Evolutionary conservation across 2,888 invertebrate genomes (phyloP), one percentile per base, ranked within the genome.

Genomic region (Meteorus colon): DNA sequence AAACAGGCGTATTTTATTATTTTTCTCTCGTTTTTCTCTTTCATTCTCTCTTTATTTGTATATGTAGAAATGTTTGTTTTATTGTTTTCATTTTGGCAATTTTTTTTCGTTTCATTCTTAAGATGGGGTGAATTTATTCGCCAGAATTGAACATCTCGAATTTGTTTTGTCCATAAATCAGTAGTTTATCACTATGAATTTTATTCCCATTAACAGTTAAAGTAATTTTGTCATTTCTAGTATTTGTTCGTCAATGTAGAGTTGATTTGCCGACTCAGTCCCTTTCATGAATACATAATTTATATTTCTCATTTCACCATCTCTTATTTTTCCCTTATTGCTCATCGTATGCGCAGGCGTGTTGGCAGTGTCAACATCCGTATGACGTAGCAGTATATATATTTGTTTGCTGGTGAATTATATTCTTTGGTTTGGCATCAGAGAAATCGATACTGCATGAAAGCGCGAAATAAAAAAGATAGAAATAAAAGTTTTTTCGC

Each of bases 291-390:
- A 41, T 27, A 34, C 72, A 37, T 65, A 66, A 72, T 77, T 75
- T 74, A 66, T 60, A 31, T 51, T 45, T 14, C n/a, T n/a, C n/a
- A n/a, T n/a, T n/a, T n/a, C n/a, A n/a, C n/a, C n/a, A n/a, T n/a
- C n/a, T 66, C 31, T 48, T 34, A 34, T 34, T 34, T 51, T 74
- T 67, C 60, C 68, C 55, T 51, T 75, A 27, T 19, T 55, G 34
- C 73, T 69, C 68, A 73, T 76, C 69, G 73, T 72, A 76, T 63
- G 73, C 68, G 48, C 68, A 74, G 75, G 80, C 77, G 48, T 48
- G 80, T 77, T 79, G 79, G 79, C 80, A 80, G 76, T 74, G 68
- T 73, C 70, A 73, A 75, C 78, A 74, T 45, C 37, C 51, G n/a
- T 27, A 27, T 70, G 59, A 59, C 45, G 59, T 69, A 24, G 48